Conservation (phyloP, 2,888 invertebrate genomes). For the Watsonalla cultraria region DNA sequence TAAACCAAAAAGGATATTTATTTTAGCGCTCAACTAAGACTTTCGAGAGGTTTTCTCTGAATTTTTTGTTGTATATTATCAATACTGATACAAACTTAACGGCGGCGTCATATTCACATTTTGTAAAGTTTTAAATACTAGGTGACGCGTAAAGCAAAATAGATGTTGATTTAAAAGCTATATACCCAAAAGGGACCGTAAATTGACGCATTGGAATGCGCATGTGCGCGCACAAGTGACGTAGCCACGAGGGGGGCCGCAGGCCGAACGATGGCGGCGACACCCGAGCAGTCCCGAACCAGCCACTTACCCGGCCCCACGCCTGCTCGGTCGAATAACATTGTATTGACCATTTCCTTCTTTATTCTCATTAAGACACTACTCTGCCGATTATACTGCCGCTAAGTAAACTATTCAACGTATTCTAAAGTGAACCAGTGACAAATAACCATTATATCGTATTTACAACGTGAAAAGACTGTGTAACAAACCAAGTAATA, state of each 20-base stretch:
- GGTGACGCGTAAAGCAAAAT: too few species aligned
- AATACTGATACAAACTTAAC: too few species aligned
- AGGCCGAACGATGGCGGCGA: conserved; percentile 45
- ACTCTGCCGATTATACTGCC: conserved; percentile 44
- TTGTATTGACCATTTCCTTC: conserved; percentile 67
- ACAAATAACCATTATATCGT: conserved; percentile 35
- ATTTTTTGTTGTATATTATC: too few species aligned
- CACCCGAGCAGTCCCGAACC: conserved; percentile 66
- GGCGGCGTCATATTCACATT: too few species aligned
- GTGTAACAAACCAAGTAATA: conserved; percentile 30
- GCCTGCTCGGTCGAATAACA: conserved; percentile 47
- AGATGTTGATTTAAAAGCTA: conserved; percentile 22
- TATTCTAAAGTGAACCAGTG: conserved; percentile 47
- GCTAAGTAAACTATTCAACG: conserved; percentile 35
- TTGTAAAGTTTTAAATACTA: too few species aligned
- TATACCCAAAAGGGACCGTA: conserved; percentile 22
- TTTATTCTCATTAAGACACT: conserved; percentile 46
- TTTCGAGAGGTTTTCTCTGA: too few species aligned
- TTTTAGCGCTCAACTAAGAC: too few species aligned
- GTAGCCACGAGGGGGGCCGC: conserved; percentile 35
- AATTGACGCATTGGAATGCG: conserved; percentile 40
- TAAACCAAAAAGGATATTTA: too few species aligned
- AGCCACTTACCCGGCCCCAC: conserved; percentile 50
- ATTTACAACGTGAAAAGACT: conserved; percentile 24
- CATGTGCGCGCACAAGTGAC: conserved; percentile 45